phyloP scores from a whole-genome alignment of 2,113 vertebrate species.

The Rynchops niger region DNA sequence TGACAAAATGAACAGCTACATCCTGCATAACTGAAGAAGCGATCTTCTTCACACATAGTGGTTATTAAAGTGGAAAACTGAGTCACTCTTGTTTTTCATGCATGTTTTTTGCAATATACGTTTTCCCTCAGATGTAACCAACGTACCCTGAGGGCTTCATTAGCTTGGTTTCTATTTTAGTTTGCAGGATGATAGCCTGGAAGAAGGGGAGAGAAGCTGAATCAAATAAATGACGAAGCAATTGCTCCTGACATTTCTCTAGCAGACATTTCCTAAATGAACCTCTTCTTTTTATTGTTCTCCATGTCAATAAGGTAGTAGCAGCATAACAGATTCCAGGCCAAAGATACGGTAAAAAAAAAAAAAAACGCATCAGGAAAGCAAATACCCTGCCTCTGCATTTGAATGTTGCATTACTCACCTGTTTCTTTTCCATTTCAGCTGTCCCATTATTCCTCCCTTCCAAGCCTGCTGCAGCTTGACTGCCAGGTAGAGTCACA shows the following conservation, averaged over 20 bases:
- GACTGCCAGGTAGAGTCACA: background rate
- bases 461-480: background rate
- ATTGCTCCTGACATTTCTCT: background rate
- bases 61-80: background rate
- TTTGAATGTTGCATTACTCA: background rate
- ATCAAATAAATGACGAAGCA: background rate
- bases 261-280: background rate
- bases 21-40: background rate
- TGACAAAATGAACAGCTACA: background rate
- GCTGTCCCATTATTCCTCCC: background rate
- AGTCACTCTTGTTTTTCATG: background rate
- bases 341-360: background rate
- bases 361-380: background rate
- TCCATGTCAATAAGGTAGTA: background rate
- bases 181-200: background rate
- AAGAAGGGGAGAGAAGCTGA: background rate
- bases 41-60: background rate
- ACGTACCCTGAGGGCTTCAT: background rate
- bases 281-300: background rate
- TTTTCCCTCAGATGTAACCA: background rate
- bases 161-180: background rate
- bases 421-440: background rate
- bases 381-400: background rate
- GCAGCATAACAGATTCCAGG: background rate
- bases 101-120: accelerated